Base-by-base conservation (phyloP, 2,113 vertebrate species). In the Willisornis vidua region DNA sequence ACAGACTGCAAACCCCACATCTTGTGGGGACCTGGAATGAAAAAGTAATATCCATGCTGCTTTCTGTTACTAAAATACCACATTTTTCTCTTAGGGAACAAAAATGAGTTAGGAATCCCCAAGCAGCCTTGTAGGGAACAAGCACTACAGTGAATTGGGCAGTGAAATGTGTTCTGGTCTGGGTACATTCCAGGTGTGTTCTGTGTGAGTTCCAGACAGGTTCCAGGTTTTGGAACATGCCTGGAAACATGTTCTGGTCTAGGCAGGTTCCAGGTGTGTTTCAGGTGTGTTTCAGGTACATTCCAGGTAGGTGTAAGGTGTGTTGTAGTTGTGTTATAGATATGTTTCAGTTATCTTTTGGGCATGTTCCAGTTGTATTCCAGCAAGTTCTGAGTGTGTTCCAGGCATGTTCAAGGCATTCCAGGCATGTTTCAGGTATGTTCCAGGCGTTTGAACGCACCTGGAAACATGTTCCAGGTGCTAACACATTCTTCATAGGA, bases 401-500 rank as follows among this genome's bases (percentile, higher is more conserved):
- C 10, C 59, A 39, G 59, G 22, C 19, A 15, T 22, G 33, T 33
- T 28, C 49, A 51, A 14, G 49, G 49, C 41, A 43, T 43, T 43
- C 51, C 51, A 52, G 51, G 51, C 51, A 52, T 28, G 25, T 26
- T 52, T 14, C 26, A 26, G 25, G 51, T 52, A 26, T 52, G 25
- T 52, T 52, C 51, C 51, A 52, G 51, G 46, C 26, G 28, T 11
- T 10, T 54, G 52, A 54, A 54, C 28, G 18, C 9, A 9, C 52
- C 52, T 29, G 52, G 52, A 15, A 54, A 54, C 52, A 26, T 9
- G 14, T 52, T 28, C 24, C 14, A 5, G 33, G 20, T n/a, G 59
- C 74, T 28, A 23, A 48, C 33, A 11, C 0, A 0, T 6, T 6
- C 33, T 55, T 70, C 54, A 16, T 1, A 18, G 1, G 5, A 76